Base-by-base conservation (phyloP, 2,113 vertebrate genomes). In the Dicrurus megarhynchus region DNA sequence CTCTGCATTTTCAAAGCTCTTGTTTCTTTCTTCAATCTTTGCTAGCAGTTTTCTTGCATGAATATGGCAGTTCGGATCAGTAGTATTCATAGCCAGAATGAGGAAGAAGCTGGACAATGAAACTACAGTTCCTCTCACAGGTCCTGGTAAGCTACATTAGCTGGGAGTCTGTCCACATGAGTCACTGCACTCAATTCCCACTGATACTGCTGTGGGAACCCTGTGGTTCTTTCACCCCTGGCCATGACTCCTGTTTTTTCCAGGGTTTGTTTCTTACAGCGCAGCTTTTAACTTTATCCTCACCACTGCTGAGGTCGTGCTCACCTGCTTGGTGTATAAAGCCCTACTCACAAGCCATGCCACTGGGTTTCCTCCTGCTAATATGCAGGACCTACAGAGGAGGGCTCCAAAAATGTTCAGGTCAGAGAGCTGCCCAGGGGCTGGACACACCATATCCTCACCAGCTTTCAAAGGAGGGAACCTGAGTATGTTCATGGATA, bases 281-380 rank as follows among this genome's bases (percentile, higher is more conserved):
- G 18, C 16, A 78, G 42, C 9, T 42, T 91, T 69, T 47, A 39
- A 32, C 37, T 13, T 77, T 46, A 26, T 16, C 33, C 44, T 61
- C 28, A 30, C 1, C 1, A 27, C 11, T 22, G 26, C 32, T 35
- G 46, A 50, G 13, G 33, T 4, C 17, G 14, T 59, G 39, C 33
- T 60, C n/a, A 65, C 18, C 16, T 83, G 49, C 65, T 49, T 32
- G 18, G 13, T 46, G 16, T 16, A 13, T 17, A 32, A 76, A 81
- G 18, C 7, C 55, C 26, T 42, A 9, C 24, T 21, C 4, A 2
- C 17, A 50, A 84, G 23, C 24, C 3, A 2, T 0, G 0, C 22
- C 1, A 1, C 17, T 55, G 55, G 2, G 4, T 55, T 65, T 88
- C 23, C 16, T 70, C 41, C 42, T 16, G 10, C 1, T 1, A 26